Evolutionary conservation across 35 echinoderm and acorn worm species (phyloP).

Genomic region (Lytechinus pictus): DNA sequence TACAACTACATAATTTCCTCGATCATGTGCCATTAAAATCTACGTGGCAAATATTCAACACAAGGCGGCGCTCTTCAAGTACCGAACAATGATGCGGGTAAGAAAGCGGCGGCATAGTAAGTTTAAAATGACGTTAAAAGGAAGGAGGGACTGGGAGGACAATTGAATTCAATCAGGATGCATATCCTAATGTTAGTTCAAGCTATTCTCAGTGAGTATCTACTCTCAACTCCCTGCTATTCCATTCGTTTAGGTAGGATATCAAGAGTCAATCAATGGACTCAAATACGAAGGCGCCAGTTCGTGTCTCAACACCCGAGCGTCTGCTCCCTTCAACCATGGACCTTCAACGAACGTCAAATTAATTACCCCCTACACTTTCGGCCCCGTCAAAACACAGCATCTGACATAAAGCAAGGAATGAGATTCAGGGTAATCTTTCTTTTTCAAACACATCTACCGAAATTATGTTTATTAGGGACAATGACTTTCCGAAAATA

Average conservation of each 20-base stretch:
- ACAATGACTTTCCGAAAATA: not conserved
- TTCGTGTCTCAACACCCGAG: not conserved
- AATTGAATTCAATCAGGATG: not conserved
- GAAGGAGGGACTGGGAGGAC: not conserved
- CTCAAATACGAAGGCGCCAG: not conserved
- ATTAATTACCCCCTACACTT: not conserved
- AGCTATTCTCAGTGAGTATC: not conserved
- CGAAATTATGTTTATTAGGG: not conserved
- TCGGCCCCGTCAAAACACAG: not conserved
- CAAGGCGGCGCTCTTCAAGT: not conserved
- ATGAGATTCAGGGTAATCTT: not conserved
- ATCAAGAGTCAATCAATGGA: not conserved
- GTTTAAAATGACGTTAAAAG: too few relatives aligned
- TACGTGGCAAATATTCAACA: not conserved
- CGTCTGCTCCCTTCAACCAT: not conserved
- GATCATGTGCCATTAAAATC: too few relatives aligned
- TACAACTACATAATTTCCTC: too few relatives aligned
- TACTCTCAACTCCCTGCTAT: not conserved
- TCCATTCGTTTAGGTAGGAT: not conserved
- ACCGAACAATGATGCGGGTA: too few relatives aligned
- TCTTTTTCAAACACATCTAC: not conserved
- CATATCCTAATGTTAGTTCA: not conserved
- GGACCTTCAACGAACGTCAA: not conserved
- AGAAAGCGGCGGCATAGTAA: too few relatives aligned
- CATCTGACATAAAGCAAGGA: not conserved